A percentile compares a stretch with the other conserved stretches of the same genome.
Conservation (phyloP, 2,888 invertebrate genomes). For the Dendrolimus houi region DNA sequence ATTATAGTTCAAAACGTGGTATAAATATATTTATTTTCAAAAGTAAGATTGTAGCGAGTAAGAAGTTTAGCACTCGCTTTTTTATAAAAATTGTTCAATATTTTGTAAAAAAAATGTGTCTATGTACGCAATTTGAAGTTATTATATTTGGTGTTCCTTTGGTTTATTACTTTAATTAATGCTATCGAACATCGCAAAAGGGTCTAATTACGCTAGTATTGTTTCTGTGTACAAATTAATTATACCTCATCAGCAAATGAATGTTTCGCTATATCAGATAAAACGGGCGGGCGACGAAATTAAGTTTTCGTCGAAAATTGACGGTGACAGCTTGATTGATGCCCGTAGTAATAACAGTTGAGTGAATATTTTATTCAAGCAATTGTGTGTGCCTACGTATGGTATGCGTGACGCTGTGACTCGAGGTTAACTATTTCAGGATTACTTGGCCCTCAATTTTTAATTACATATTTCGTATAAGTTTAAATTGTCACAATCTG, state of each 20-base stretch:
- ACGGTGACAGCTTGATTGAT: slow-evolving; percentile 62
- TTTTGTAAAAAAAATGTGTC: no score
- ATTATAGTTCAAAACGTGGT: no score
- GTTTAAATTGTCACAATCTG: slow-evolving; percentile 21
- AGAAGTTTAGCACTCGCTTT: no score
- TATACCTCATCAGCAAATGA: slow-evolving; percentile 26
- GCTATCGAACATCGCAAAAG: slow-evolving; percentile 3
- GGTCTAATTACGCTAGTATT: slow-evolving; percentile 17
- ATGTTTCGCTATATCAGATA: slow-evolving; percentile 26
- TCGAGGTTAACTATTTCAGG: slow-evolving; percentile 59
- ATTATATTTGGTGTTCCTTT: neutral
- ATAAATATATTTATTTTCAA: no score
- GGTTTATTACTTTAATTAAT: neutral
- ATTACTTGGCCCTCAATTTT: slow-evolving; percentile 49
- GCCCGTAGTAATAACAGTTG: slow-evolving; percentile 54
- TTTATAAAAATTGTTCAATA: no score
- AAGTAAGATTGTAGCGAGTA: no score
- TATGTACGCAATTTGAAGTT: neutral
- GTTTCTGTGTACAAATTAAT: slow-evolving; percentile 24
- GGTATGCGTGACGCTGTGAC: slow-evolving; percentile 53
- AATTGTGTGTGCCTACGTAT: slow-evolving; percentile 34
- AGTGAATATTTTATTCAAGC: slow-evolving; percentile 62
- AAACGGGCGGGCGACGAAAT: slow-evolving; percentile 43
- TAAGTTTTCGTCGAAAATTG: slow-evolving; percentile 59
- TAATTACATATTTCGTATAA: slow-evolving; percentile 46